Base-by-base conservation (phyloP, 2,113 vertebrate genomes). In the Tor tambroides region DNA sequence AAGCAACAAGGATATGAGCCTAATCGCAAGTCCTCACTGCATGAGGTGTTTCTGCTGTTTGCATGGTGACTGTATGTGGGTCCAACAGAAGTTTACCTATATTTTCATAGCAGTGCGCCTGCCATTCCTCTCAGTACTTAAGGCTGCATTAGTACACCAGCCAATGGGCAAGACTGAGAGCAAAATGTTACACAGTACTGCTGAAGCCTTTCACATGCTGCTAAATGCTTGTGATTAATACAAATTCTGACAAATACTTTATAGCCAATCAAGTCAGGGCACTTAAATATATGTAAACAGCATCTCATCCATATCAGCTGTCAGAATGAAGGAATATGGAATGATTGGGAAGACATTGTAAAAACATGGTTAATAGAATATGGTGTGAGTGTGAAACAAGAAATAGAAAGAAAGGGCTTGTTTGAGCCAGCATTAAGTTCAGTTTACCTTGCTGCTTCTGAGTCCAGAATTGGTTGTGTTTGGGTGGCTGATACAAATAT, bases 21-120 rank as follows among this genome's bases (percentile, higher is more conserved):
- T 86, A 78, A 81, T 88, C 87, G 56, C 4, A 19, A 76, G 49
- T 78, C 17, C 76, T 54, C 86, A 85, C 87, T 95, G 94, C 94
- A 95, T 95, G 94, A 87, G 89, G 85, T 92, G 89, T 89, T 86
- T 87, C 69, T 92, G 91, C 87, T 91, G 88, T 89, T 93, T 95
- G 95, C 93, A 95, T 94, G 93, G 84, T 91, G 76, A 90, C 76
- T 87, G 86, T 90, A 80, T 85, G 83, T 88, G 84, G 61, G 84
- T 86, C 84, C 23, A 71, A 88, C 26, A 80, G 30, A 77, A 89
- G 1, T 41, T 51, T 81, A 71, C 41, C 49, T 89, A 49, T 32
- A 43, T 78, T 61, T 85, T 80, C 84, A 63, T 82, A 61, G 81
- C 85, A 1, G 85, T 74, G 7, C 85, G 72, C 84, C 89, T 87